Base-by-base conservation (phyloP, 2,113 vertebrate genomes). In the Thomomys bottae region DNA sequence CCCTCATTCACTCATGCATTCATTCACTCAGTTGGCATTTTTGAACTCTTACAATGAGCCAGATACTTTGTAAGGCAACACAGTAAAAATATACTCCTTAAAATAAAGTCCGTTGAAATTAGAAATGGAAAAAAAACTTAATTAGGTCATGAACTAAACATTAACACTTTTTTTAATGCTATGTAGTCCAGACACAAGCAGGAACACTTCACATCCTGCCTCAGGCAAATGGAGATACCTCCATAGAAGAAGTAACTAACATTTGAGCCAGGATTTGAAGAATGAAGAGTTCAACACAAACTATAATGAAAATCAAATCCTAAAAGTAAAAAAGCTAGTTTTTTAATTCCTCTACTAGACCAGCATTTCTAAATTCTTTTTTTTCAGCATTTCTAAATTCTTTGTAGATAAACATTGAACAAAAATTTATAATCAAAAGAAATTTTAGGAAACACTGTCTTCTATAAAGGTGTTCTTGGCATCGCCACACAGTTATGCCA, bases 111-210 rank as follows among this genome's bases (percentile, higher is more conserved):
- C 12, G 81, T 32, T 78, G 7, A 78, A 71, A 67, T 68, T 73
- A 68, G 28, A 94, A 68, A 28, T 70, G 34, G n/a, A 91, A 67
- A 75, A 8, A 63, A 84, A 90, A 82, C 66, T 36, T 36, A 83
- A 73, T 64, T 54, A 90, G 9, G 15, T 88, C 30, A 63, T 91
- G 21, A 90, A 73, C 36, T 89, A 75, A 94, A 94, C n/a, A 88
- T 88, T 80, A 89, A 49, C 8, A 87, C 36, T 75, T 54, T 54
- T 54, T 54, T 54, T 54, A 67, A 42, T 68, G 14, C 63, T 32
- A 12, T 63, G 11, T 30, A 40, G 34, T n/a, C 0, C 38, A 88
- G 4, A 36, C 8, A 61, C 87, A 59, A 87, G 36, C 71, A n/a
- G n/a, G 38, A 80, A 68, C 85, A 38, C 21, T n/a, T 59, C 6